Evolutionary conservation across 2,113 vertebrate genomes (phyloP), one percentile per base, ranked within the genome.

Genomic region (Lucifuga dentata): DNA sequence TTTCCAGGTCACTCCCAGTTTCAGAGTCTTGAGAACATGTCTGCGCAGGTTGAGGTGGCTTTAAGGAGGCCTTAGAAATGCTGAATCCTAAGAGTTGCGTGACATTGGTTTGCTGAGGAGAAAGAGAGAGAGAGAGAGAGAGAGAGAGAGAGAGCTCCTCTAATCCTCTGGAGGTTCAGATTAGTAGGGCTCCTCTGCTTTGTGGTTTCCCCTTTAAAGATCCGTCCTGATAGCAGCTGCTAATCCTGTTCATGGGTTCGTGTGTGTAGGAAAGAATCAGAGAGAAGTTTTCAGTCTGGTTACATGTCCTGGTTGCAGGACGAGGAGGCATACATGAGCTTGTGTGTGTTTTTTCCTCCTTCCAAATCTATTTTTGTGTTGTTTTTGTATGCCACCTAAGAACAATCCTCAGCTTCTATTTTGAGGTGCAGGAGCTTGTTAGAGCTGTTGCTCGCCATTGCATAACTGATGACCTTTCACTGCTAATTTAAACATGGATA

Each of bases 401-500:
- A 90, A 92, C 86, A 91, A 88, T 89, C 84, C 77, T 48, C 44
- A 6, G 11, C 45, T 51, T 84, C 90, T 90, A 91, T 93, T 93
- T 87, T 59, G 49, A 80, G 84, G 69, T 26, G 40, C 24, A 21
- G 63, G 41, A 44, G 61, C 83, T 87, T 39, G 41, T 87, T 75
- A 72, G 59, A 59, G 80, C 36, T 35, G 33, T 76, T 81, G 83
- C 77, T 83, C 49, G 55, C 50, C 20, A 68, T 90, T 92, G 84
- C 89, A 78, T 88, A 91, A 92, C 85, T 85, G 64, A 77, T 86
- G 89, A 91, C 80, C 87, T 82, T 73, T 72, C 67, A 62, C 80
- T 79, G 73, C 75, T 81, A 83, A 88, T 88, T 76, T 82, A 81
- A 73, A 80, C n/a, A 24, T 11, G 35, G 38, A 76, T 64, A 57